phyloP scores from a whole-genome alignment of 1,140 invertebrate genomes.

The Zeugodacus cucurbitae region DNA sequence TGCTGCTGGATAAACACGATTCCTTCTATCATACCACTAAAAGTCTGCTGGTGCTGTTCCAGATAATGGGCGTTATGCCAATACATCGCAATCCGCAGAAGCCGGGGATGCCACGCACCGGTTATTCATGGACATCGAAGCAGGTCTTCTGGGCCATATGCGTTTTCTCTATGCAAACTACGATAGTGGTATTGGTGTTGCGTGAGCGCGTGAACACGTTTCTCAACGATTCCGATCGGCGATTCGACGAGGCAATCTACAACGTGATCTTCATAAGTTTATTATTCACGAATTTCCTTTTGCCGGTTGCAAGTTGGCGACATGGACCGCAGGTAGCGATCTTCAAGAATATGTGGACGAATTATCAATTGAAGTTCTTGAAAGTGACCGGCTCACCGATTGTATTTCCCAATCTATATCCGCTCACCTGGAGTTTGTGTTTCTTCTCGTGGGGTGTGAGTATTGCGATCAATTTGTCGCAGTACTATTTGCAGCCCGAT shows the following conservation, averaged over 20 bases:
- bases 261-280: constrained; percentile 77
- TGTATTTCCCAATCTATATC: constrained; percentile 72
- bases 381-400: constrained; percentile 73
- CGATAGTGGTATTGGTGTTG: constrained; percentile 69
- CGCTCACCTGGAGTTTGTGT: constrained; percentile 72
- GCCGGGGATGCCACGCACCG: constrained; percentile 67
- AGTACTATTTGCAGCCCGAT: constrained; percentile 75
- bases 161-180: constrained; percentile 69
- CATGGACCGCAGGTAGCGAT: constrained; percentile 75
- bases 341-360: constrained; percentile 80
- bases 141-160: constrained; percentile 71
- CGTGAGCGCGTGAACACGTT: constrained; percentile 69
- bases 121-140: constrained; percentile 71
- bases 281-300: constrained; percentile 75
- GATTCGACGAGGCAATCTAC: constrained; percentile 78
- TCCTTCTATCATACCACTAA: constrained; percentile 76
- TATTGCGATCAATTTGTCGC: constrained; percentile 72
- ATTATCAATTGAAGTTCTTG: constrained; percentile 75
- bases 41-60: constrained; percentile 74
- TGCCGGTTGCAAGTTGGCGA: constrained; percentile 76
- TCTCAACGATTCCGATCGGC: constrained; percentile 70
- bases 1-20: constrained; percentile 70
- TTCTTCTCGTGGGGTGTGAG: constrained; percentile 73
- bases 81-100: constrained; percentile 72
- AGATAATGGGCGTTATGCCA: constrained; percentile 79